A percentile compares a stretch with the other conserved stretches of the same genome.
These are phyloP conservation scores for Myrmecobius fasciatus DNA, from an alignment of 2,113 vertebrate genomes.

Conservation along the genomic window DNA sequence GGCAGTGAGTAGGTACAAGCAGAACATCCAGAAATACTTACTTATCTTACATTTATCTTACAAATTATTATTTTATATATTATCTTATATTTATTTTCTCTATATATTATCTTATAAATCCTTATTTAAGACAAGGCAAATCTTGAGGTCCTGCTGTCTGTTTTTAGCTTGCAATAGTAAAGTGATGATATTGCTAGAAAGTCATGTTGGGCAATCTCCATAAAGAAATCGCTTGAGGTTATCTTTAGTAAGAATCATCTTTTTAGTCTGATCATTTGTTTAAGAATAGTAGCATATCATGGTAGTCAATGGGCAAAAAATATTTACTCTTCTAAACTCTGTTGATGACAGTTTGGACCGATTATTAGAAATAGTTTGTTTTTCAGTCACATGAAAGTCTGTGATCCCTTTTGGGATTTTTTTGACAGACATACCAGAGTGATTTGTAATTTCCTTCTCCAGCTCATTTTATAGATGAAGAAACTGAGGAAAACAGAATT, in stretches of 20 bases:
- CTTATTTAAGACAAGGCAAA: background rate
- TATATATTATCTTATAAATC: background rate
- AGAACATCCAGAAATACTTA: background rate
- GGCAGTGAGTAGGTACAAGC: background rate
- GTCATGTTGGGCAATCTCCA: background rate
- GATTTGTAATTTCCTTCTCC: background rate
- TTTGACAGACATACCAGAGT: background rate
- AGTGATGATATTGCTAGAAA: background rate
- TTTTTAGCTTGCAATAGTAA: background rate
- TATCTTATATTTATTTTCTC: too few species aligned
- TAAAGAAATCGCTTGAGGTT: background rate
- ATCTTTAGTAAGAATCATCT: background rate
- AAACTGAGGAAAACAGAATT: background rate
- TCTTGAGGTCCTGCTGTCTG: background rate
- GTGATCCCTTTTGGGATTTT: background rate
- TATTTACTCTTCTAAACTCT: background rate
- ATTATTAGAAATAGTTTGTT: background rate
- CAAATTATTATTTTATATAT: background rate
- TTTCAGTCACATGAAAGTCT: background rate
- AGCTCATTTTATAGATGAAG: background rate
- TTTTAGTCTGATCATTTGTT: background rate
- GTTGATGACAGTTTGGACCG: background rate
- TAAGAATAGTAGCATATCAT: background rate
- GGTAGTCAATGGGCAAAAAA: background rate
- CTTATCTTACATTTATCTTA: background rate